Evolutionary conservation across 1,140 invertebrate genomes (phyloP).

Genomic region (Lasioglossum albipes): DNA sequence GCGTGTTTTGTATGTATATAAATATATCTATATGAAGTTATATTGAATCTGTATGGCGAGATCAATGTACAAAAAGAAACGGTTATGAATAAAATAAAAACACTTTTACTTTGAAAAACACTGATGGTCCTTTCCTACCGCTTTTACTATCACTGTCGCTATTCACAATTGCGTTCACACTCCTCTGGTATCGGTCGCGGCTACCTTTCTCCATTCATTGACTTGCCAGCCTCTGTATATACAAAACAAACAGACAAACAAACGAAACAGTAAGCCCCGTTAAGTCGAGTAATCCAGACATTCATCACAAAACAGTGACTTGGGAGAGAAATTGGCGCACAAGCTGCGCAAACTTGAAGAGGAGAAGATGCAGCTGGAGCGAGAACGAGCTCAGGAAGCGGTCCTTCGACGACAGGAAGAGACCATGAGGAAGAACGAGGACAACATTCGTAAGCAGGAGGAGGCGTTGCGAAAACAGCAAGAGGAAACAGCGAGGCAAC

Average conservation of each 20-base stretch:
- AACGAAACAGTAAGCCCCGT: not conserved
- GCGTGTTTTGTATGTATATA: slow-evolving; percentile 33
- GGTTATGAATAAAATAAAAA: slow-evolving; percentile 44
- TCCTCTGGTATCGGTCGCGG: not conserved
- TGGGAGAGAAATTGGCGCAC: slow-evolving; percentile 81
- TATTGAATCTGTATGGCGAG: slow-evolving; percentile 34
- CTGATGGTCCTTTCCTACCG: slow-evolving; percentile 33
- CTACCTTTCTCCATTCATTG: not conserved
- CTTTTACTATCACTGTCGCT: slow-evolving; percentile 30
- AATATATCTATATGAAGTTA: slow-evolving; percentile 5
- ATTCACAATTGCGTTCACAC: not conserved
- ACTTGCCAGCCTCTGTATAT: not conserved
- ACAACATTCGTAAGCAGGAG: slow-evolving; percentile 73
- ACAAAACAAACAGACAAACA: not conserved
- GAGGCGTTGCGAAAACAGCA: slow-evolving; percentile 66
- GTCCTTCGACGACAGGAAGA: slow-evolving; percentile 71
- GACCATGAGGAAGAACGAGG: slow-evolving; percentile 75
- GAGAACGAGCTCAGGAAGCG: slow-evolving; percentile 76
- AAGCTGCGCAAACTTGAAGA: slow-evolving; percentile 80
- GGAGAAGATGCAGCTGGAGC: slow-evolving; percentile 80
- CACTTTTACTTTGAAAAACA: slow-evolving; percentile 23
- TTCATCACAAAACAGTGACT: slow-evolving; percentile 67
- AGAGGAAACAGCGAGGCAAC: slow-evolving; percentile 61
- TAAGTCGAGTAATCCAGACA: slow-evolving; percentile 31
- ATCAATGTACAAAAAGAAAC: slow-evolving; percentile 42